These are phyloP conservation scores for Eulemur mongoz DNA, from an alignment of 2,797 vertebrate genomes.

Conservation along the genomic window DNA sequence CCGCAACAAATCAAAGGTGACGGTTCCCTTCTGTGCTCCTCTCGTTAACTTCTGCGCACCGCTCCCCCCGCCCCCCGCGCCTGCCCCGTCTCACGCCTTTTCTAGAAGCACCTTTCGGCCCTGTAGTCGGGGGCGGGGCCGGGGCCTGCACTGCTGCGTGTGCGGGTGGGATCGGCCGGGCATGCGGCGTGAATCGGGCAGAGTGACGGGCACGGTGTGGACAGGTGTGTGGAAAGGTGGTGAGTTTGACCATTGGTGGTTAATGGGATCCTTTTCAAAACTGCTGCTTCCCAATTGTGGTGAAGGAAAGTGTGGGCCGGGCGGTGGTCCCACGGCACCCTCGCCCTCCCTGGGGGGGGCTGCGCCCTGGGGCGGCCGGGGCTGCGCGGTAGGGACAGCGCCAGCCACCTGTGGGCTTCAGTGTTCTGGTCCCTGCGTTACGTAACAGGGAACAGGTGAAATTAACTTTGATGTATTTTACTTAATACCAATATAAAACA, in stretches of 20 bases:
- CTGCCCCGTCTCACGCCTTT: neutral
- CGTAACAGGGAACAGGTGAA: neutral
- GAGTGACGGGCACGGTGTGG: neutral
- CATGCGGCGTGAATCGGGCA: neutral
- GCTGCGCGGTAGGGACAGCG: neutral
- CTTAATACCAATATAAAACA: neutral
- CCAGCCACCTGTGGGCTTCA: no score
- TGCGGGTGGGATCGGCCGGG: neutral
- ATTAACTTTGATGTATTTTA: neutral
- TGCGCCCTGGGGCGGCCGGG: neutral
- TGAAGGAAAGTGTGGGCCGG: neutral
- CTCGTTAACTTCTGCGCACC: fast-evolving
- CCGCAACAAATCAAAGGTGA: conserved; percentile 93
- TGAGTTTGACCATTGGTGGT: neutral
- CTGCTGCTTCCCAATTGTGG: neutral
- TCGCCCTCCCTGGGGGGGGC: no score
- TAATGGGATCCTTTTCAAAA: neutral
- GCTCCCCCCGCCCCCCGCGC: fast-evolving
- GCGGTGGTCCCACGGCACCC: neutral
- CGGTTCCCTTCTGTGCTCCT: neutral
- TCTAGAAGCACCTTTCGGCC: neutral
- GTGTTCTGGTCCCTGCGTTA: neutral
- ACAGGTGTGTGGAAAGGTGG: neutral
- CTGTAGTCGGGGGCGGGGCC: neutral
- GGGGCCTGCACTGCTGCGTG: neutral